Percentiles rank a stretch among this genome's conserved stretches.
Conservation (phyloP, 2,113 vertebrate species). For the Chloropsis cyanopogon region DNA sequence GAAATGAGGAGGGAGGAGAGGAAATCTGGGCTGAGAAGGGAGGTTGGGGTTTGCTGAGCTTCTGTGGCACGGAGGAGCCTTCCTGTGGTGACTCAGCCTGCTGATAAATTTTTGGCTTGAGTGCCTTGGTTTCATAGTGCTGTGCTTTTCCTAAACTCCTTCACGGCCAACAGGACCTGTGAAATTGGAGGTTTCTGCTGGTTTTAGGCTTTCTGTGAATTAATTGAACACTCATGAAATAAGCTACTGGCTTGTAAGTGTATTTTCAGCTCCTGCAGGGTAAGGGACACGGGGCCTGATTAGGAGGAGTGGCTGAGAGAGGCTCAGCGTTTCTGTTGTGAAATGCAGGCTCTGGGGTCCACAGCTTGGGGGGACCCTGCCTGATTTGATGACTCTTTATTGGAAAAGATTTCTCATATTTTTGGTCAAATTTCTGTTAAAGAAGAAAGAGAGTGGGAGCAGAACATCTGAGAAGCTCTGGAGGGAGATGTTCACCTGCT, state of each 20-base stretch:
- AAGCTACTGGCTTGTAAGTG: neutral
- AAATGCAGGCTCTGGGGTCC: neutral
- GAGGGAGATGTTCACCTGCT: neutral
- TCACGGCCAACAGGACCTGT: neutral
- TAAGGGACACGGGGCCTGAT: neutral
- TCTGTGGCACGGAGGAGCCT: neutral
- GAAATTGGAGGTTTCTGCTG: neutral
- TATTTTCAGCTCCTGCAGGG: neutral
- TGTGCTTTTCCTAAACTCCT: neutral
- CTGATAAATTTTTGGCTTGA: neutral
- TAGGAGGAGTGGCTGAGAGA: neutral
- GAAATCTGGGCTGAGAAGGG: neutral
- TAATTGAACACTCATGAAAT: neutral
- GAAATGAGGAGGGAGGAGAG: neutral
- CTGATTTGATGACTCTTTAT: neutral
- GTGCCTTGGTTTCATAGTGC: neutral
- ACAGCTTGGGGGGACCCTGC: rapidly evolving
- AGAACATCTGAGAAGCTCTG: neutral
- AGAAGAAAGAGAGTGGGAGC: neutral
- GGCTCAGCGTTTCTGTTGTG: neutral
- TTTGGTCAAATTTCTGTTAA: neutral
- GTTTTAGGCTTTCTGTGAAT: neutral
- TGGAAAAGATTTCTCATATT: neutral
- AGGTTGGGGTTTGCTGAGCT: neutral
- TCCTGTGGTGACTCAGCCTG: neutral